These are phyloP conservation scores for Actenoides hombroni DNA, from an alignment of 2,113 vertebrate genomes.

Conservation along the genomic window DNA sequence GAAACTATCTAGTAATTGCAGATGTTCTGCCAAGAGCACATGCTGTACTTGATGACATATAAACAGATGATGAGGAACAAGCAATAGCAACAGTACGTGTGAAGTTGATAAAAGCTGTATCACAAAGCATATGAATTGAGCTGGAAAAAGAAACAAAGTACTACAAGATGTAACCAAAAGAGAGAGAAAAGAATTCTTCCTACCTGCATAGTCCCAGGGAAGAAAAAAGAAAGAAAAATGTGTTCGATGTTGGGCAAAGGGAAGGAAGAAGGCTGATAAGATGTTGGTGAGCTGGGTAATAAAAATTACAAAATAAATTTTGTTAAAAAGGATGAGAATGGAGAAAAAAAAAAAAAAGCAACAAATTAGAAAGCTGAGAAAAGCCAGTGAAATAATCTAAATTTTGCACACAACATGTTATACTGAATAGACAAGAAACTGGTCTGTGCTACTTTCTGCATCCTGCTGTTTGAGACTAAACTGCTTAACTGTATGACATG, in stretches of 20 bases:
- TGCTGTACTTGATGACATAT: constrained; percentile 24
- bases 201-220: background rate
- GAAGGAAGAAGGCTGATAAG: background rate
- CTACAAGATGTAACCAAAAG: background rate
- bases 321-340: background rate
- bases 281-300: background rate
- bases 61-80: constrained; percentile 36
- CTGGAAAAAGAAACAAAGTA: background rate
- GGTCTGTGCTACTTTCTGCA: background rate
- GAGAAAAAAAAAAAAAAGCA: background rate
- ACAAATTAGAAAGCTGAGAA: background rate
- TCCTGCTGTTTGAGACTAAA: background rate
- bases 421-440: background rate
- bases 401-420: background rate
- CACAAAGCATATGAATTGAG: constrained; percentile 2
- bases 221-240: background rate
- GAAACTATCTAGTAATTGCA: constrained; percentile 44
- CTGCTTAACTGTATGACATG: background rate
- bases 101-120: constrained; percentile 35
- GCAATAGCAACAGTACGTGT: background rate
- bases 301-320: background rate
- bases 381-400: background rate
- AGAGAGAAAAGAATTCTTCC: background rate
- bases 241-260: background rate
- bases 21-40: constrained; percentile 39